These are phyloP conservation scores for Micronycteris hirsuta DNA, from an alignment of 2,113 vertebrate species.

Conservation along the genomic window DNA sequence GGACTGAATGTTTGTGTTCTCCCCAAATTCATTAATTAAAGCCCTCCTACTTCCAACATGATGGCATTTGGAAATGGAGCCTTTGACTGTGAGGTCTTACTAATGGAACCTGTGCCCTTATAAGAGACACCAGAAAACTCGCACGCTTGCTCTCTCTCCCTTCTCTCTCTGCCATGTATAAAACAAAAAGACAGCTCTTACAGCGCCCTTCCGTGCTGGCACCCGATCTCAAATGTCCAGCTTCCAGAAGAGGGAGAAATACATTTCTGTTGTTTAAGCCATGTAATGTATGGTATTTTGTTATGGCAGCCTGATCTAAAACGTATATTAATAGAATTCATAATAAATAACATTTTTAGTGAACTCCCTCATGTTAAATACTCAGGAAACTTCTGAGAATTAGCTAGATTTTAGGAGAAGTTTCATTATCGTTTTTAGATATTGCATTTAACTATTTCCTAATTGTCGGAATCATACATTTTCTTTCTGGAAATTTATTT, in stretches of 20 bases:
- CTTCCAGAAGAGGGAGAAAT: neutral
- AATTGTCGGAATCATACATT: neutral
- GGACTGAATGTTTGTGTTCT: neutral
- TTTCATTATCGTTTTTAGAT: neutral
- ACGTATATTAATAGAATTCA: neutral
- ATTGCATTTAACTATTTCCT: neutral
- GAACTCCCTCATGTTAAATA: neutral
- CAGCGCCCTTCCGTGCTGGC: neutral
- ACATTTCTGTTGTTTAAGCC: neutral
- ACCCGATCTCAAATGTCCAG: neutral
- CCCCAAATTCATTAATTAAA: neutral
- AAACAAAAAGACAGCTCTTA: neutral
- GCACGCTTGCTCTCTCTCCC: too few species aligned
- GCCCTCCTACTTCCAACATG: fast-evolving
- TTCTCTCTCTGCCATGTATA: neutral
- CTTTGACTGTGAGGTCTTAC: neutral
- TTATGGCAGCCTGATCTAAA: neutral
- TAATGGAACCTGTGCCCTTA: neutral
- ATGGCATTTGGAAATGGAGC: neutral
- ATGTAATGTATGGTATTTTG: neutral
- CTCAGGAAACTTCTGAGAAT: neutral
- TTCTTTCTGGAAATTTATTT: neutral
- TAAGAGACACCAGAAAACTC: neutral
- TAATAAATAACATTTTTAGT: neutral
- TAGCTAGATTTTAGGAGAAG: neutral